A percentile compares a stretch with the other conserved stretches of the same genome.
Conservation (phyloP, 2,113 vertebrate species). For the Pseudopodoces humilis region DNA sequence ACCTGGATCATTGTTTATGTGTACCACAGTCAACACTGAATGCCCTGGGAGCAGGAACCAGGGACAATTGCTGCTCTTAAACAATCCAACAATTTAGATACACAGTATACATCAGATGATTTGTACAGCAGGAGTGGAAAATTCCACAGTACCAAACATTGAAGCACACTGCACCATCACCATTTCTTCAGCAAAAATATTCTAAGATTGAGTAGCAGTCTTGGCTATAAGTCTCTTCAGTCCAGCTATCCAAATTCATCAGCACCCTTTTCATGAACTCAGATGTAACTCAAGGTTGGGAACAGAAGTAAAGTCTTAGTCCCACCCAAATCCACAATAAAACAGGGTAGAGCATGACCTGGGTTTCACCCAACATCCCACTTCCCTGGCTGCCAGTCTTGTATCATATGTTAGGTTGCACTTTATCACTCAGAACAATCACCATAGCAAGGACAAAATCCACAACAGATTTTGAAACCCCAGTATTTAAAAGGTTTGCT, state of each 20-base stretch:
- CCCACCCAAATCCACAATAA: background rate
- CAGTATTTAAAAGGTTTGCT: background rate
- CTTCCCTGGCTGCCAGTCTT: background rate
- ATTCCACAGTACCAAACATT: background rate
- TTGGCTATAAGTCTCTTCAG: background rate
- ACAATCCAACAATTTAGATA: background rate
- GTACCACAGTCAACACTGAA: background rate
- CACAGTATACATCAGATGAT: background rate
- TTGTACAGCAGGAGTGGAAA: background rate
- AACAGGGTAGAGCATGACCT: background rate
- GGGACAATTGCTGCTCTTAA: background rate
- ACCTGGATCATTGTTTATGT: background rate
- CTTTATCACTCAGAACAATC: background rate
- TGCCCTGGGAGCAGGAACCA: background rate
- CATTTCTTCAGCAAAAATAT: background rate
- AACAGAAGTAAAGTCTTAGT: background rate
- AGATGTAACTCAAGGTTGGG: background rate
- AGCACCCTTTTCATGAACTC: background rate
- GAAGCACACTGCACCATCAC: background rate
- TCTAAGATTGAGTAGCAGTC: background rate
- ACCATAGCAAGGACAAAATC: background rate
- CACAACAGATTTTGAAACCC: background rate
- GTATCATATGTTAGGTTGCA: background rate
- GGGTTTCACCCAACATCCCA: background rate
- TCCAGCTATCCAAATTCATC: background rate